These are phyloP conservation scores for Tinea pellionella DNA, from an alignment of 2,888 invertebrate genomes.

Conservation along the genomic window DNA sequence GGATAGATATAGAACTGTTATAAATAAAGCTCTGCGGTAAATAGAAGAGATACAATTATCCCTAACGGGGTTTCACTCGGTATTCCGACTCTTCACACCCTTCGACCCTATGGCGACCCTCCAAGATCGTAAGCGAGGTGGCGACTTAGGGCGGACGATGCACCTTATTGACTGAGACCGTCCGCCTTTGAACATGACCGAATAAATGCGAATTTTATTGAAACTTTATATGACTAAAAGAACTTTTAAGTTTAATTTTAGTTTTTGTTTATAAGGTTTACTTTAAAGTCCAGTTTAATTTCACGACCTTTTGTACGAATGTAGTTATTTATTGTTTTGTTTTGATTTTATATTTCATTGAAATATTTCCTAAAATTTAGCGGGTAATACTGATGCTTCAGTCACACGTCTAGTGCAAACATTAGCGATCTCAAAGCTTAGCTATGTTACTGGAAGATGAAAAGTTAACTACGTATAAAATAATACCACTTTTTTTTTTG, in stretches of 20 bases:
- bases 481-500: no score
- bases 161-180: conserved; percentile 54
- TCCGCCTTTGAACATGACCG: conserved; percentile 30
- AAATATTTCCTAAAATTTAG: no score
- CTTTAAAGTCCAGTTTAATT: no score
- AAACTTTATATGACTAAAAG: not conserved
- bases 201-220: not conserved
- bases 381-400: no score
- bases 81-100: conserved; percentile 30
- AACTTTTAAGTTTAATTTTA: not conserved
- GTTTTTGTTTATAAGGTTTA: not conserved
- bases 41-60: conserved; percentile 51
- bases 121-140: conserved; percentile 3
- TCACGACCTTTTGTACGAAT: no score
- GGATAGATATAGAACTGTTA: not conserved
- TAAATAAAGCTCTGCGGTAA: conserved; percentile 27
- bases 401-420: no score
- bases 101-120: conserved; percentile 27
- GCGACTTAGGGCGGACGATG: conserved; percentile 54
- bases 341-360: no score
- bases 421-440: no score
- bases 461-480: no score
- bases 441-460: no score
- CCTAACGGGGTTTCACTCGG: conserved; percentile 26
- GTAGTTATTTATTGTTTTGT: no score